phyloP scores from a whole-genome alignment of 2,888 invertebrate genomes.

The Drosophila gaucha region DNA sequence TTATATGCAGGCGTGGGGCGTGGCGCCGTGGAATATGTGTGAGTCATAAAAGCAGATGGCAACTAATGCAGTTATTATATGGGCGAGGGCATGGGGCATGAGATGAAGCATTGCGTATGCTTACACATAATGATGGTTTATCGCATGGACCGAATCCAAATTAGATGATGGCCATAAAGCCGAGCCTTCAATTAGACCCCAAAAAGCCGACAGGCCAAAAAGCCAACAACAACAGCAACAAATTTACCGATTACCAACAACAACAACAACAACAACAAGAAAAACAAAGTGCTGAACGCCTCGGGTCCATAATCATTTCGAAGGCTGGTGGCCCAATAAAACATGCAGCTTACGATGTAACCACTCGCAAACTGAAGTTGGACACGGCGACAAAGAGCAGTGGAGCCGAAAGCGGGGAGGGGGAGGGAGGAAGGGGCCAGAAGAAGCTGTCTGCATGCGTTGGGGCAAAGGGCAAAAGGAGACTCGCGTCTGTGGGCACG shows the following conservation, averaged over 20 bases:
- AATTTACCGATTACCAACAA: constrained; percentile 53
- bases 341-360: constrained; percentile 71
- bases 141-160: constrained; percentile 57
- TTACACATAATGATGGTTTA: constrained; percentile 50
- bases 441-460: not conserved
- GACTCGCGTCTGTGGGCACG: constrained; percentile 62
- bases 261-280: constrained; percentile 10
- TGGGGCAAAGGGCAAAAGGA: constrained; percentile 32
- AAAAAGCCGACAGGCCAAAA: constrained; percentile 27
- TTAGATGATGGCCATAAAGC: constrained; percentile 58
- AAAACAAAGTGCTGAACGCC: constrained; percentile 34
- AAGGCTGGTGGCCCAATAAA: constrained; percentile 63
- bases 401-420: not conserved
- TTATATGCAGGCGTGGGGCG: not conserved
- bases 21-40: not conserved
- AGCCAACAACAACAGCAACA: constrained; percentile 41
- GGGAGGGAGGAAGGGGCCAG: not conserved
- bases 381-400: constrained; percentile 10
- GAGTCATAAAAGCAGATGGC: constrained; percentile 33
- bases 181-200: constrained; percentile 57
- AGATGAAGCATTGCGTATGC: constrained; percentile 12
- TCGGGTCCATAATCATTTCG: constrained; percentile 62
- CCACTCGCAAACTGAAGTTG: constrained; percentile 25
- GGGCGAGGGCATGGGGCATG: not conserved
- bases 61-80: constrained; percentile 59